phyloP scores from a whole-genome alignment of 2,888 invertebrate species.

The Isoperla grammatica region DNA sequence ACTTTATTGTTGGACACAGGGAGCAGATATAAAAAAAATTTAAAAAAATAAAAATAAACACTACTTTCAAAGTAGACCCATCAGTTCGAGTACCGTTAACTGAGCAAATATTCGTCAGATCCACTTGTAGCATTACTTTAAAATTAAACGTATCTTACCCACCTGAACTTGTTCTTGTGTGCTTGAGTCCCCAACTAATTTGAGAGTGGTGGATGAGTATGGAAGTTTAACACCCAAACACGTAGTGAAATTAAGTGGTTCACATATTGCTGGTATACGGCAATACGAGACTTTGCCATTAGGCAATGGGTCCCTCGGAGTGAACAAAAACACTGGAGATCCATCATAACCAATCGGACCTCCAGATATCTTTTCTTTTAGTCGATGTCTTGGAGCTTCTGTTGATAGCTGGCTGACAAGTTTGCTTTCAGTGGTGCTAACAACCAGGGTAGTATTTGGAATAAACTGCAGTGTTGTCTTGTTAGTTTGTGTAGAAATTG shows the following conservation, averaged over 20 bases:
- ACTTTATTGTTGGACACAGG: too few relatives aligned
- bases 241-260: conserved; percentile 55
- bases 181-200: conserved; percentile 63
- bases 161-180: conserved; percentile 57
- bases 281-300: conserved; percentile 43
- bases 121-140: too few relatives aligned
- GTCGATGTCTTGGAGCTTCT: conserved; percentile 5
- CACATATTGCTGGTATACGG: conserved; percentile 64
- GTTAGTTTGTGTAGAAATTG: background rate
- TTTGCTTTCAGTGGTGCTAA: background rate
- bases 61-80: too few relatives aligned
- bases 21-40: too few relatives aligned
- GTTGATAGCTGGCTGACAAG: background rate
- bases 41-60: too few relatives aligned
- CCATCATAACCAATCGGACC: conserved; percentile 15
- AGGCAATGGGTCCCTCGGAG: background rate
- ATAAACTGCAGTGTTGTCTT: too few relatives aligned
- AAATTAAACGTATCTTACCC: conserved; percentile 19
- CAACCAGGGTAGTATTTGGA: background rate
- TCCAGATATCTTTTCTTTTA: conserved; percentile 19
- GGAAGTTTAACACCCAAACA: conserved; percentile 78
- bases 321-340: conserved; percentile 9
- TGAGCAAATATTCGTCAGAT: too few relatives aligned
- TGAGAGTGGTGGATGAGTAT: conserved; percentile 69
- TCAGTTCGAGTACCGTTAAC: too few relatives aligned